Evolutionary conservation across 2,797 vertebrate genomes (phyloP), one percentile per base, ranked within the genome.

Genomic region (Spinus olivaceus): DNA sequence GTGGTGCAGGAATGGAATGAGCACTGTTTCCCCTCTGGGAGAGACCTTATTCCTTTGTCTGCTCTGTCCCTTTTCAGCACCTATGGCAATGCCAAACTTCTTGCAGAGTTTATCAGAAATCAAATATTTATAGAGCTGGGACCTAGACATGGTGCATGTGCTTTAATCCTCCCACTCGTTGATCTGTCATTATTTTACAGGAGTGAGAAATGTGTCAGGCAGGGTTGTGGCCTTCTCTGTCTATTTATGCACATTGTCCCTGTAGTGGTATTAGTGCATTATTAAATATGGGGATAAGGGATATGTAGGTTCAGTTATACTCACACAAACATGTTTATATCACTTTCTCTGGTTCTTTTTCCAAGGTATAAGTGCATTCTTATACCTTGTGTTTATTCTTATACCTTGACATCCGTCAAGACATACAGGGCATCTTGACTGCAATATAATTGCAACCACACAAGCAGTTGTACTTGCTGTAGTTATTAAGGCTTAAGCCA

Each of bases 21-120:
- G 22, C 8, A 28, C 24, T 0, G 1, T n/a, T 50, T 33, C 1
- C 0, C 4, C 37, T 82, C 24, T 25, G 54, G 32, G 25, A 61
- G 73, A 59, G 28, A 25, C 13, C 16, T 25, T 44, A 17, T 32
- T 87, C 25, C 61, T 86, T 76, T 70, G 37, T 5, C 14, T 82
- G 3, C 14, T 77, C 35, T 4, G 0, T 64, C 30, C 24, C 33
- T 71, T 9, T 2, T 41, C 65, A 85, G 60, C 67, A 89, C 53
- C 35, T 47, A 7, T 64, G 59, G 60, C 54, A 92, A 23, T 6
- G 20, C 59, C 35, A 85, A 23, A 78, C 33, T 70, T 85, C 4
- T 8, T 41, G 32, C 17, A 44, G 39, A 83, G 25, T 61, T 83
- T 61, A 65, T 69, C 57, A 85, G 35, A 90, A 91, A 65, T 44